Base-by-base conservation (phyloP, 2,113 vertebrate genomes). In the Colistium nudipinnis region DNA sequence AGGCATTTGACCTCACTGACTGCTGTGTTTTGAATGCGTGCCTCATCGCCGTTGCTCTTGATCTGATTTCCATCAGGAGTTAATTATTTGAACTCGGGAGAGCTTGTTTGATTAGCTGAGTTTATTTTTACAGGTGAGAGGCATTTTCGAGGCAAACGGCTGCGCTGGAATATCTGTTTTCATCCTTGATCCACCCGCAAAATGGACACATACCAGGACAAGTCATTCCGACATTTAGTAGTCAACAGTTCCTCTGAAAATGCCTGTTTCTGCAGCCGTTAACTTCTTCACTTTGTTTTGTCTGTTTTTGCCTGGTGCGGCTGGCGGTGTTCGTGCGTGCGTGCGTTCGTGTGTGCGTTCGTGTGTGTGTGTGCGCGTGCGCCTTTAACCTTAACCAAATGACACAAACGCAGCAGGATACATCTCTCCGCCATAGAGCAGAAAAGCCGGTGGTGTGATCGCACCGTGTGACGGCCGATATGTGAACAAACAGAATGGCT, bases 401-500 rank as follows among this genome's bases (percentile, higher is more conserved):
- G 33, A 12, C 35, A 19, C 22, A 25, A 39, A 28, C 12, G 17
- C 6, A 43, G 12, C 31, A n/a, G 33, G 47, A 17, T 39, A 28
- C 39, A 55, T 10, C 10, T 33, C 30, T 6, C 17, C 2, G 11
- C 4, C 9, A 16, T 47, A 7, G 33, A 12, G 56, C 4, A 36
- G 17, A 20, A 16, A 49, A 39, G 53, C 27, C 12, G 13, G 24
- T 10, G 35, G 9, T 64, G 44, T 51, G 30, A 71, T 63, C 25
- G 51, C 10, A 49, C 24, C 19, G 16, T 68, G 25, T 9, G 27
- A 30, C 52, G 53, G 70, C 38, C 41, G 31, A 27, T 11, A 8
- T 16, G 47, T 28, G 52, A 82, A 17, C 51, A 75, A 82, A 78
- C 22, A n/a, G 57, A 69, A n/a, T 69, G 22, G 35, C 63, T 25